phyloP scores from a whole-genome alignment of 2,888 invertebrate species.

The Melanophora roralis region DNA sequence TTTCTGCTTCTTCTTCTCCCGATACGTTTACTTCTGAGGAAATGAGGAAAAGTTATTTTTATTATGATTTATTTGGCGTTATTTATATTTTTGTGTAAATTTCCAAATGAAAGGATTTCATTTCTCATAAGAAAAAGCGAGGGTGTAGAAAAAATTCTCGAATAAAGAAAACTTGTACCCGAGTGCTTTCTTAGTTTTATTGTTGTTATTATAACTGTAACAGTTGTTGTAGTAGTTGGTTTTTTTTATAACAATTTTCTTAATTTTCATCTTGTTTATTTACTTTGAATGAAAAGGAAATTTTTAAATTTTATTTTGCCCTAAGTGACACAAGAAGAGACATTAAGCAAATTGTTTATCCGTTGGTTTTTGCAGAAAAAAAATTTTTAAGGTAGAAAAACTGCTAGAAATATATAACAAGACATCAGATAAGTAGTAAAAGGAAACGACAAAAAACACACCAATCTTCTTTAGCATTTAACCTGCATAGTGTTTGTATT shows the following conservation, averaged over 20 bases:
- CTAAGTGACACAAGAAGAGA: slow-evolving; percentile 60
- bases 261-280: slow-evolving; percentile 40
- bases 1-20: neutral
- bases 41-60: slow-evolving; percentile 54
- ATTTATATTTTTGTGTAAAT: slow-evolving; percentile 30
- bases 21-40: slow-evolving; percentile 6
- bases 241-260: neutral
- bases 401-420: neutral
- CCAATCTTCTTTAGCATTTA: slow-evolving; percentile 32
- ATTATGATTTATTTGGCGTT: slow-evolving; percentile 61
- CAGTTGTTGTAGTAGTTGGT: neutral
- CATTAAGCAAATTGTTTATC: slow-evolving; percentile 62
- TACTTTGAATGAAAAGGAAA: slow-evolving; percentile 58
- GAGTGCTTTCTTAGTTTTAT: slow-evolving; percentile 53
- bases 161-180: slow-evolving; percentile 54
- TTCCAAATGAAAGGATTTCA: slow-evolving; percentile 46
- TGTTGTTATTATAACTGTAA: slow-evolving; percentile 6
- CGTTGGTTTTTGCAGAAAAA: slow-evolving; percentile 47
- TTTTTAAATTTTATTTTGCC: slow-evolving; percentile 52
- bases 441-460: slow-evolving; percentile 1
- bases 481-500: slow-evolving; percentile 18
- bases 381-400: slow-evolving; percentile 13
- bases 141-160: slow-evolving; percentile 12
- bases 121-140: neutral
- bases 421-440: neutral